phyloP scores from a whole-genome alignment of 2,888 invertebrate species.

The Perizoma affinitatum region DNA sequence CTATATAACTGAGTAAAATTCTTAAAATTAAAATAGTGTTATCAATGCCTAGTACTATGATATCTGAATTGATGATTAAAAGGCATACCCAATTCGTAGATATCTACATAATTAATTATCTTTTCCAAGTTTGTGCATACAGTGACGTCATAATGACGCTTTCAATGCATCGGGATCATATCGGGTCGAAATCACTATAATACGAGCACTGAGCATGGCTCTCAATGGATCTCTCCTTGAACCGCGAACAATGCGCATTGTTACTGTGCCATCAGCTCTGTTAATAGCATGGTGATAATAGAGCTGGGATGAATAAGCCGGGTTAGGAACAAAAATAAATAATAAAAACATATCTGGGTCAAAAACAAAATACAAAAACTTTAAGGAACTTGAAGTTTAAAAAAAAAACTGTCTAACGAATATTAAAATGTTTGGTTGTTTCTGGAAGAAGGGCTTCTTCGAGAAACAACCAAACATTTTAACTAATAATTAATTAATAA shows the following conservation, averaged over 20 bases:
- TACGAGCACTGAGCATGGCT: constrained; percentile 1
- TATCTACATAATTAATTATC: background rate
- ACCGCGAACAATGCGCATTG: constrained; percentile 28
- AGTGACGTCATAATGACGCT: constrained; percentile 17
- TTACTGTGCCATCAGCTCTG: constrained; percentile 19
- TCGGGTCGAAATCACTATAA: constrained; percentile 3
- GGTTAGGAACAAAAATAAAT: constrained; percentile 13
- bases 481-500: no score
- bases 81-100: constrained; percentile 3
- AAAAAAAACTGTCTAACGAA: no score
- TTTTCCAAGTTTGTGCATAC: constrained; percentile 8
- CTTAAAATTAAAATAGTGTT: background rate
- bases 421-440: no score
- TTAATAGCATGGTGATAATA: constrained; percentile 25
- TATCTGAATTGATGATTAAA: background rate
- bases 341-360: no score
- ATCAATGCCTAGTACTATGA: background rate
- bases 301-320: constrained; percentile 9
- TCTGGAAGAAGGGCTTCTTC: no score
- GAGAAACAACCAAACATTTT: no score
- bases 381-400: no score
- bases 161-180: constrained; percentile 13
- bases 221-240: constrained; percentile 21
- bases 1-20: no score
- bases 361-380: no score